Conservation (phyloP, 1,140 invertebrate genomes). For the Dolichoris vasculosae region DNA sequence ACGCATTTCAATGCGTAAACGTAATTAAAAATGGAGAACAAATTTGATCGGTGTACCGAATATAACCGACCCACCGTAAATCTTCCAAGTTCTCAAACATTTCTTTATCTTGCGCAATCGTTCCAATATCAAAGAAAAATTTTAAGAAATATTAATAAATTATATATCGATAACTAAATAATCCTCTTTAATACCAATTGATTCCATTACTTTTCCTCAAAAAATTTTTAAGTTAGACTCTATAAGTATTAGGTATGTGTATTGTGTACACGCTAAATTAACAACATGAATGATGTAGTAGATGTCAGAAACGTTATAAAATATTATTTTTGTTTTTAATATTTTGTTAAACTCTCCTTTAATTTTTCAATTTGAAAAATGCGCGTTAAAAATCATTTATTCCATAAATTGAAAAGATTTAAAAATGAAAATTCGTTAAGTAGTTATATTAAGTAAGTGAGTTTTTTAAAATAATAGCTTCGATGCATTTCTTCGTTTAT, state of each 20-base stretch:
- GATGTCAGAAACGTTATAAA: no score
- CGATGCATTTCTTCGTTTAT: background rate
- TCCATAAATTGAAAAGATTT: background rate
- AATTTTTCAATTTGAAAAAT: background rate
- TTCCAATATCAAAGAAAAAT: no score
- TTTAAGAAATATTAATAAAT: no score
- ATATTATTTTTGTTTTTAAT: background rate
- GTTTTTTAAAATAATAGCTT: background rate
- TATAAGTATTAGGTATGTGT: no score
- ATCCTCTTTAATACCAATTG: no score
- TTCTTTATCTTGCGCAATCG: background rate
- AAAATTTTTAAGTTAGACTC: no score
- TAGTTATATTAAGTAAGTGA: background rate
- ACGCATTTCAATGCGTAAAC: background rate
- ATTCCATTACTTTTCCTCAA: no score
- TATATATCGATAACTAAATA: no score
- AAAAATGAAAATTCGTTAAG: background rate
- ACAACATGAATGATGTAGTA: no score
- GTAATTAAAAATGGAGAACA: background rate
- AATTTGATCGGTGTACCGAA: background rate
- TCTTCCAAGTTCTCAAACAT: background rate
- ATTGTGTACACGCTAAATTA: no score
- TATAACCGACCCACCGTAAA: no score
- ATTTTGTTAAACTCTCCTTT: background rate
- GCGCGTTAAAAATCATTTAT: background rate